These are phyloP conservation scores for Nemapogon koenigi DNA, from an alignment of 2,888 invertebrate genomes.

Conservation along the genomic window DNA sequence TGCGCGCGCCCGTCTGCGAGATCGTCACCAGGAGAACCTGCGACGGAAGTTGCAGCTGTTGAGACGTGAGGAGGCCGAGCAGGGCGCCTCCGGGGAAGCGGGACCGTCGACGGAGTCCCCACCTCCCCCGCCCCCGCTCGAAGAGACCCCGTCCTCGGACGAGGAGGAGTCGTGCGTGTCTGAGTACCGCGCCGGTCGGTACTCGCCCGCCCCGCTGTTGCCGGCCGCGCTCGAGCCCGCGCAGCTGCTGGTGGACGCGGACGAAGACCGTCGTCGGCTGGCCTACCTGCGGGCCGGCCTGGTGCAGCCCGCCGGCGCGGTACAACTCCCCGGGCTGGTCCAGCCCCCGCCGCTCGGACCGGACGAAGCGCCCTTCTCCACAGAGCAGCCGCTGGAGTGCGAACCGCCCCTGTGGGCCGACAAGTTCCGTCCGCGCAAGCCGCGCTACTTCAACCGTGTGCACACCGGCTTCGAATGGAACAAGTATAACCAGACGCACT, in stretches of 20 bases:
- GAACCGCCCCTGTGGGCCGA: constrained; percentile 96
- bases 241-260: constrained; percentile 77
- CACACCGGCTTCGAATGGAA: constrained; percentile 99
- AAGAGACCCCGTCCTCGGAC: not conserved
- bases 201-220: constrained; percentile 78
- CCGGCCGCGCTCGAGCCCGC: constrained; percentile 71
- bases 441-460: constrained; percentile 94
- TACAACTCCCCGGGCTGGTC: constrained; percentile 6
- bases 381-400: constrained; percentile 84
- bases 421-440: constrained; percentile 96
- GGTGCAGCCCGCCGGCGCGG: constrained; percentile 10
- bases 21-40: constrained; percentile 90
- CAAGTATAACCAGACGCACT: constrained; percentile 99
- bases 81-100: not conserved
- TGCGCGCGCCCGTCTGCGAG: constrained; percentile 89
- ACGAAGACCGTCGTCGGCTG: constrained; percentile 77
- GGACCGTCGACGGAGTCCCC: not conserved
- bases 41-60: constrained; percentile 87
- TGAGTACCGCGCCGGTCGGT: constrained; percentile 78
- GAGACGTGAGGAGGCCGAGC: constrained; percentile 70
- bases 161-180: too few relatives aligned
- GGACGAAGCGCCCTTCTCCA: constrained; percentile 92
- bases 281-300: constrained; percentile 76
- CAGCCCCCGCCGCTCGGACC: constrained; percentile 80
- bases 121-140: constrained; percentile 1